These are phyloP conservation scores for Papilio gigon DNA, from an alignment of 2,888 invertebrate species.

Conservation along the genomic window DNA sequence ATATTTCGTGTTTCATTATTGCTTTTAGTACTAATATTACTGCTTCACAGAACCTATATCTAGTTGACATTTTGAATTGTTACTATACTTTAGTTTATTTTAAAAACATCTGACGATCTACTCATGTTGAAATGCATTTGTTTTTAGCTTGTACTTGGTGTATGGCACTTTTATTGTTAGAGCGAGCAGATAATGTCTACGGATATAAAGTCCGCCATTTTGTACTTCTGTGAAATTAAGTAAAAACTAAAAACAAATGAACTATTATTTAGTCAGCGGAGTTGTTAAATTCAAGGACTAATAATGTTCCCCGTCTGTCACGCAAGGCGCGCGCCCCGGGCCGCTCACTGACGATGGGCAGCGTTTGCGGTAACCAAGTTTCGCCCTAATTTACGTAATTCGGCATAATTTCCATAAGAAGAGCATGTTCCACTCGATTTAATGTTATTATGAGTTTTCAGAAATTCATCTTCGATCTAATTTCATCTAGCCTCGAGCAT, in stretches of 20 bases:
- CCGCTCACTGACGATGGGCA: slow-evolving; percentile 65
- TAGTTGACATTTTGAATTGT: no score
- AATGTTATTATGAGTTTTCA: slow-evolving; percentile 65
- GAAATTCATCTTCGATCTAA: slow-evolving; percentile 59
- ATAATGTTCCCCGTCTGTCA: slow-evolving; percentile 67
- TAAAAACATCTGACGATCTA: no score
- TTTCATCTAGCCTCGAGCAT: slow-evolving; percentile 61
- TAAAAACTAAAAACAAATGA: slow-evolving; percentile 1
- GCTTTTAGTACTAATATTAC: no score
- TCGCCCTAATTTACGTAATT: slow-evolving; percentile 77
- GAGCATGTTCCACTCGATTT: slow-evolving; percentile 71
- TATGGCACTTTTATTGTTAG: no score
- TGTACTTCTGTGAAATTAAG: background rate
- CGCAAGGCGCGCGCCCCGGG: slow-evolving; percentile 64
- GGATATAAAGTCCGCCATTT: background rate
- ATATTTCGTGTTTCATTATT: background rate
- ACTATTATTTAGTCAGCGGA: slow-evolving; percentile 20
- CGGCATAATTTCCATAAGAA: slow-evolving; percentile 70
- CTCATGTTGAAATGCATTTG: no score
- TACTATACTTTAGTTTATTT: no score
- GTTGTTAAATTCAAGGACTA: slow-evolving; percentile 31
- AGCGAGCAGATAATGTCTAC: background rate
- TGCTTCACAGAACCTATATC: no score
- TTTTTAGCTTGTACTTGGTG: no score
- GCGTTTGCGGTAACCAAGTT: slow-evolving; percentile 63